Evolutionary conservation across 2,113 vertebrate genomes (phyloP).

Genomic region (Butastur rufipennis): DNA sequence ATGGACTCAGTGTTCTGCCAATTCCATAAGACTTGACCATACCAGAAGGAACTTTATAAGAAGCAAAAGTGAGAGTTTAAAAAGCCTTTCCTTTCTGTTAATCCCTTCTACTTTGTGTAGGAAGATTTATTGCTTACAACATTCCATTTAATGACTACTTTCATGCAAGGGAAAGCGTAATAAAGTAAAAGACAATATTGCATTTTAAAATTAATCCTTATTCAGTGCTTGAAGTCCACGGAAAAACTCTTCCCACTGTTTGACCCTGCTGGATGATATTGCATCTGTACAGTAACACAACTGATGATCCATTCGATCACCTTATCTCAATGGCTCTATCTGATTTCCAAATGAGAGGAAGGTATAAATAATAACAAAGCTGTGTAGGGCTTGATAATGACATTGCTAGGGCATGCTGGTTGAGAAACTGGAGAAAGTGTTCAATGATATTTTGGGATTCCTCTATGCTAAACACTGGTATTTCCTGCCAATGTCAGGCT

Average conservation of each 20-base stretch:
- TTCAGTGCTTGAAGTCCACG: neutral
- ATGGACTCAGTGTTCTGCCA: neutral
- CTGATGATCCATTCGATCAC: neutral
- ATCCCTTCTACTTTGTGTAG: neutral
- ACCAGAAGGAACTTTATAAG: neutral
- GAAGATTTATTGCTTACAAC: neutral
- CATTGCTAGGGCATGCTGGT: neutral
- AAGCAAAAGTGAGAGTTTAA: neutral
- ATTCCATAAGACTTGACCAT: neutral
- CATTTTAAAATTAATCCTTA: neutral
- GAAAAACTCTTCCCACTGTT: neutral
- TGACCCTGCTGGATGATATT: neutral
- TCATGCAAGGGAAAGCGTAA: neutral
- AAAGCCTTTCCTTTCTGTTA: neutral
- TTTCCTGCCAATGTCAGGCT: neutral
- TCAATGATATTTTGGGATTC: neutral
- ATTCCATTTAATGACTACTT: neutral
- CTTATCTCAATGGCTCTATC: neutral
- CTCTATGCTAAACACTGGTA: neutral
- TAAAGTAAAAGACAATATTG: neutral
- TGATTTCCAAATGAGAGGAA: neutral
- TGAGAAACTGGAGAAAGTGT: neutral
- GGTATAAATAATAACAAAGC: neutral
- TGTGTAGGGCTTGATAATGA: neutral
- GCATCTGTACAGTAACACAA: neutral